These are phyloP conservation scores for Tiliacea aurago DNA, from an alignment of 2,888 invertebrate genomes.

Conservation along the genomic window DNA sequence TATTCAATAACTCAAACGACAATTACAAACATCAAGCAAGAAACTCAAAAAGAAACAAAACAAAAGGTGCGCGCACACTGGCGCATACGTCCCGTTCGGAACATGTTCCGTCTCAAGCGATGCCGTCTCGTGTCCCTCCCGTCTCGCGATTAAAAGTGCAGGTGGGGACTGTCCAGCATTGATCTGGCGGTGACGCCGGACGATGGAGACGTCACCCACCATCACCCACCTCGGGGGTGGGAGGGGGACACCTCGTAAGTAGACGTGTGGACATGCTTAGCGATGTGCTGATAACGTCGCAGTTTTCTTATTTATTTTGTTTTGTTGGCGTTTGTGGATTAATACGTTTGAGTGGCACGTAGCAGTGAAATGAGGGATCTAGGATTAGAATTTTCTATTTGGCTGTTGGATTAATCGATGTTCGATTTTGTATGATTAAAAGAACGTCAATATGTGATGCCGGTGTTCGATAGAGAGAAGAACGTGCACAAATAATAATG, in stretches of 20 bases:
- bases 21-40: conserved; percentile 46
- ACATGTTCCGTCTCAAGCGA: conserved; percentile 61
- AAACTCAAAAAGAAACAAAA: conserved; percentile 50
- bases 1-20: conserved; percentile 52
- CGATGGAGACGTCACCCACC: conserved; percentile 81
- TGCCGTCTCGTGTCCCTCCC: conserved; percentile 64
- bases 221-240: conserved; percentile 30
- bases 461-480: background rate
- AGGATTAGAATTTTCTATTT: conserved; percentile 36
- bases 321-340: conserved; percentile 60
- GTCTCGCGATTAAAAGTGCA: conserved; percentile 87
- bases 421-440: conserved; percentile 4
- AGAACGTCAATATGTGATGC: background rate
- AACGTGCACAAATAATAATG: background rate
- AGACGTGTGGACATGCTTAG: conserved; percentile 86
- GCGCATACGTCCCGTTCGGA: conserved; percentile 51
- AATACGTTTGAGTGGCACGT: conserved; percentile 56
- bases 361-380: conserved; percentile 41
- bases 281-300: conserved; percentile 85
- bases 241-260: conserved; percentile 67
- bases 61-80: conserved; percentile 70
- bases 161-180: conserved; percentile 88
- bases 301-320: conserved; percentile 74
- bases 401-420: conserved; percentile 1
- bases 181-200: conserved; percentile 87